Evolutionary conservation across 2,113 vertebrate species (phyloP), one percentile per base, ranked within the genome.

Genomic region (Cercopithecus mona): DNA sequence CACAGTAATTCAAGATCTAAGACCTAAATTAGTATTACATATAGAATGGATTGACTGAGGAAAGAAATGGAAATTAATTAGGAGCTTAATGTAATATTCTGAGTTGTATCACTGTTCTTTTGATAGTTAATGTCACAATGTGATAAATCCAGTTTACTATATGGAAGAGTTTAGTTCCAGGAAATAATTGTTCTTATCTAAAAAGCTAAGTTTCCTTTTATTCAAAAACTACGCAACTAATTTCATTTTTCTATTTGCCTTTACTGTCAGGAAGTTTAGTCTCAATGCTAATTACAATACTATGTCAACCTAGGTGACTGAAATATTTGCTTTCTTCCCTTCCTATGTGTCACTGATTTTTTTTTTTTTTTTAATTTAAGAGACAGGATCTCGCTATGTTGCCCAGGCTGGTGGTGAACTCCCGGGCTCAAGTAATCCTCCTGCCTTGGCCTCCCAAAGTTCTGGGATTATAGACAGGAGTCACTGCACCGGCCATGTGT

Each of bases 131-230:
- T 57, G 35, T 68, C 40, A 68, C 11, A 20, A 61, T 59, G 16
- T n/a, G 32, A 72, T 50, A n/a, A 86, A 81, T 81, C 50, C 89
- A 83, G 57, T 88, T 61, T 78, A 83, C 38, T 78, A 68, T 68
- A 43, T 48, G 25, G 52, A 78, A 78, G 75, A 85, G 17, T 79
- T 88, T 70, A 25, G 20, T 40, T 86, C 76, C 32, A 92, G 48
- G 50, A 30, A 76, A 86, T 6, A 93, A 45, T 27, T 79, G 38
- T 75, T 93, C 23, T 85, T 89, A 55, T 20, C 52, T 81, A 94
- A 92, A 88, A 92, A 78, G 43, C 32, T 89, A 66, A 9, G 13
- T 55, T 93, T 94, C 40, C 27, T 80, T 85, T 94, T 66, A 75
- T 5, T 61, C 38, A 81, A 52, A 57, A 89, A 45, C 84, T 73